phyloP scores from a whole-genome alignment of 2,113 vertebrate species.

The Leiothrix lutea region DNA sequence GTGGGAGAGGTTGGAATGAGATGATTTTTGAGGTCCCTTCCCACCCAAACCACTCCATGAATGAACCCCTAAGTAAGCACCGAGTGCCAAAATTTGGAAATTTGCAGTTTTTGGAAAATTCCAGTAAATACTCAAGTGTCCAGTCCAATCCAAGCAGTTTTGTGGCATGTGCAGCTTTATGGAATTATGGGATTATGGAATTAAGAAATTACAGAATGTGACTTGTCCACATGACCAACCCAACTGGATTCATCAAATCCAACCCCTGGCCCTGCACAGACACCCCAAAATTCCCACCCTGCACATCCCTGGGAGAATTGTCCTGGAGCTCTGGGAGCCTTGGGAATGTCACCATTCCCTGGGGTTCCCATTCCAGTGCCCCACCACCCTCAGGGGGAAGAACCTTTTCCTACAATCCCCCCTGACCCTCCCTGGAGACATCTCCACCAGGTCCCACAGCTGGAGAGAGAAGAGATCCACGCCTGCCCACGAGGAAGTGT shows the following conservation, averaged over 20 bases:
- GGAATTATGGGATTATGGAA: no score
- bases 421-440: neutral
- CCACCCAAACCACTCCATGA: neutral
- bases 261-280: neutral
- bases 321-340: neutral
- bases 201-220: neutral
- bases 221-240: neutral
- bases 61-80: accelerated
- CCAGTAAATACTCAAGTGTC: accelerated
- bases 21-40: neutral
- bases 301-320: neutral
- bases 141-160: neutral
- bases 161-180: neutral
- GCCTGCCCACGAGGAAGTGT: no score
- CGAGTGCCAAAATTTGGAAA: accelerated
- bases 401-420: neutral
- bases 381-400: no score
- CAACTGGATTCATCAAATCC: neutral
- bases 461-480: no score
- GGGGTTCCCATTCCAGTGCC: neutral
- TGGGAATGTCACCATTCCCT: neutral
- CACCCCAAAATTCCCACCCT: neutral
- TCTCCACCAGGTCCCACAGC: neutral
- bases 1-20: neutral
- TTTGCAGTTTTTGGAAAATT: no score